Conservation (phyloP, 2,797 vertebrate species). For the Liasis olivaceus region DNA sequence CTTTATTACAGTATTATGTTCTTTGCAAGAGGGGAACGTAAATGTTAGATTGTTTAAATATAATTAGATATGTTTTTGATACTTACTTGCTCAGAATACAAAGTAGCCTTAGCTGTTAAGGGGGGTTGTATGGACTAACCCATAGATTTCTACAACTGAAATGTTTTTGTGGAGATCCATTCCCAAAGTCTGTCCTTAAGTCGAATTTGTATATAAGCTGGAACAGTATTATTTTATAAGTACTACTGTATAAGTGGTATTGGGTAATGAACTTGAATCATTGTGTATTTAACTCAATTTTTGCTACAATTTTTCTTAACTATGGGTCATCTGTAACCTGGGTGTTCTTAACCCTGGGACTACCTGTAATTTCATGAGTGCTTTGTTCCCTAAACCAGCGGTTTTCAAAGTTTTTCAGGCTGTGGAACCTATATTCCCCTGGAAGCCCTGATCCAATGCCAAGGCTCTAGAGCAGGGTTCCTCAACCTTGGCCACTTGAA, state of each 20-base stretch:
- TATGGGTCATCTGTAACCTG: too few relatives aligned
- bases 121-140: neutral
- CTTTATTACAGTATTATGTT: neutral
- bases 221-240: too few relatives aligned
- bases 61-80: neutral
- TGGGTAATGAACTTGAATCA: too few relatives aligned
- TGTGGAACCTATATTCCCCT: neutral
- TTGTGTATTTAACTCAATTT: too few relatives aligned
- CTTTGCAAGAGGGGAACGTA: neutral
- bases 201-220: too few relatives aligned
- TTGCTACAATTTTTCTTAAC: too few relatives aligned
- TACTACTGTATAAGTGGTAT: too few relatives aligned
- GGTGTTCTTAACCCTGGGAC: too few relatives aligned
- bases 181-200: too few relatives aligned
- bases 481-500: too few relatives aligned
- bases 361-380: neutral
- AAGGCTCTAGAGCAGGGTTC: too few relatives aligned
- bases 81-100: neutral
- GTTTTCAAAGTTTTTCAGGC: neutral
- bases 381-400: neutral
- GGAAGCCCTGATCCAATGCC: too few relatives aligned
- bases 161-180: neutral
- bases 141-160: neutral
- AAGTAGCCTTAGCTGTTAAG: neutral
- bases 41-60: neutral